A percentile compares a stretch with the other conserved stretches of the same genome.
phyloP scores from a whole-genome alignment of 2,113 vertebrate species.

The Ceyx melanurus region DNA sequence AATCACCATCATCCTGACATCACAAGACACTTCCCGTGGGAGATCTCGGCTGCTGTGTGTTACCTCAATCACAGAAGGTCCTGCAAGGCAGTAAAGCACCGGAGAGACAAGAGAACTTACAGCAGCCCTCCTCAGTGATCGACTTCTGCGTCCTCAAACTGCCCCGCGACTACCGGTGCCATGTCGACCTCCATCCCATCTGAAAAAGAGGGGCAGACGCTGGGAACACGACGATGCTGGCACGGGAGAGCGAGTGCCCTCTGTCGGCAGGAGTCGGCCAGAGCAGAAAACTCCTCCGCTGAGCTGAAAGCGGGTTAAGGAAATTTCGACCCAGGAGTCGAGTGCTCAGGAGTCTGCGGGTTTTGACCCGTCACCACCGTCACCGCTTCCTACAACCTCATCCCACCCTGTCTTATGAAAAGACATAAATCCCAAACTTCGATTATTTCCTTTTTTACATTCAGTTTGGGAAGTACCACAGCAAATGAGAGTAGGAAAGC shows the following conservation, averaged over 20 bases:
- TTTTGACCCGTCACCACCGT: neutral
- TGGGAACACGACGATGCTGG: rapidly evolving
- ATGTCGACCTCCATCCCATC: conserved; percentile 96
- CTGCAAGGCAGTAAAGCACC: neutral
- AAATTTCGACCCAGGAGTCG: neutral
- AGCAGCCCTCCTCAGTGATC: conserved; percentile 86
- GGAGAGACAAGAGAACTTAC: conserved; percentile 38
- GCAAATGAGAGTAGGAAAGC: neutral
- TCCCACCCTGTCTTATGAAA: neutral
- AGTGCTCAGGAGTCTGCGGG: neutral
- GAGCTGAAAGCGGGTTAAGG: neutral
- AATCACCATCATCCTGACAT: neutral
- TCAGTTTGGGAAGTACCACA: neutral
- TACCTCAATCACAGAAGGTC: neutral
- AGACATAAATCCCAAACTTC: neutral
- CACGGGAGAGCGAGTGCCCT: neutral
- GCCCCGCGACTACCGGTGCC: conserved; percentile 83
- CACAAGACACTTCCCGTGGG: neutral
- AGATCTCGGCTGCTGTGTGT: neutral
- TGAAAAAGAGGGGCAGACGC: conserved; percentile 29
- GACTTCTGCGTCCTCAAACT: conserved; percentile 96
- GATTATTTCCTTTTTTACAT: neutral
- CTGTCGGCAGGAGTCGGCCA: neutral
- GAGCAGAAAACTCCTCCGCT: neutral
- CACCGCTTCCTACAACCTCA: neutral